phyloP scores from a whole-genome alignment of 2,888 invertebrate genomes.

The Polymixis lichenea region DNA sequence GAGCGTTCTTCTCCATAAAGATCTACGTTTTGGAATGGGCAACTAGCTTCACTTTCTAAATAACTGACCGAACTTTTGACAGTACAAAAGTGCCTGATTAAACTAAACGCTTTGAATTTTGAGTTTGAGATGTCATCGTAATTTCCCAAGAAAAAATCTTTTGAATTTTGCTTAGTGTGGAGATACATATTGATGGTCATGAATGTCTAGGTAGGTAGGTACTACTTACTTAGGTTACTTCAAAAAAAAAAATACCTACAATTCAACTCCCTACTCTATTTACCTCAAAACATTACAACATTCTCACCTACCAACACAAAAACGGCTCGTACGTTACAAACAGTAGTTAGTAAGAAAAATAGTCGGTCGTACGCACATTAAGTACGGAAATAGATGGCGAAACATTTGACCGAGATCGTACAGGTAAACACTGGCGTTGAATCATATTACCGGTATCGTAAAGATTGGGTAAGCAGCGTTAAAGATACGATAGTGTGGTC shows the following conservation, averaged over 20 bases:
- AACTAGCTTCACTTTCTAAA: too few relatives aligned
- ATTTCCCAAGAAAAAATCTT: too few relatives aligned
- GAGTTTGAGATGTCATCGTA: too few relatives aligned
- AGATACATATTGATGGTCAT: too few relatives aligned
- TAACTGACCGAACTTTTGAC: too few relatives aligned
- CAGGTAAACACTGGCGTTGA: constrained; percentile 41
- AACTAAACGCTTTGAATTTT: too few relatives aligned
- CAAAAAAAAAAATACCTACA: neutral
- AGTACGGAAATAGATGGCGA: constrained; percentile 30
- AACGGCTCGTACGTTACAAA: neutral
- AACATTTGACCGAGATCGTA: constrained; percentile 34
- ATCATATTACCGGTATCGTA: constrained; percentile 12
- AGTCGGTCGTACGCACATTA: constrained; percentile 22
- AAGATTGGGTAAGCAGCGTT: neutral
- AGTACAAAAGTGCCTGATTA: too few relatives aligned
- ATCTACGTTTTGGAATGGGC: too few relatives aligned
- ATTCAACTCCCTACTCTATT: neutral
- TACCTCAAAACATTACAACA: neutral
- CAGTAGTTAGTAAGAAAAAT: constrained; percentile 28
- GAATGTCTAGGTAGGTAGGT: too few relatives aligned
- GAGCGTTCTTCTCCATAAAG: too few relatives aligned
- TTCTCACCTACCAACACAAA: neutral
- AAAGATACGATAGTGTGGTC: neutral
- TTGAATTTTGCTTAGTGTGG: too few relatives aligned
- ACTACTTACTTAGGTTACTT: too few relatives aligned